phyloP scores from a whole-genome alignment of 2,113 vertebrate species.

The Alces alces region DNA sequence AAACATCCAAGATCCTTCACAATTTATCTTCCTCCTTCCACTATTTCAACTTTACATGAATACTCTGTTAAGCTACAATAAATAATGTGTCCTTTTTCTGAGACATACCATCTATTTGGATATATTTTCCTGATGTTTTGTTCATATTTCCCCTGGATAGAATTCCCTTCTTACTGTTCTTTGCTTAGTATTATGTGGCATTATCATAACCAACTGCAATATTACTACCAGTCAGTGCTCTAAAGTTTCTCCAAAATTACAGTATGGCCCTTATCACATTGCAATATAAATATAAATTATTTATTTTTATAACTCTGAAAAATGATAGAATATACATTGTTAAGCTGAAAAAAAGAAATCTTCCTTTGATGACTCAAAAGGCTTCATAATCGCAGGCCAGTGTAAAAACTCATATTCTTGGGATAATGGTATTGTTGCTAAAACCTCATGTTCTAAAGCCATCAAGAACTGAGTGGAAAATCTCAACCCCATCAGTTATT shows the following conservation, averaged over 20 bases:
- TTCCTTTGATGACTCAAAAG: constrained; percentile 11
- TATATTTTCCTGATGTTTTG: not conserved
- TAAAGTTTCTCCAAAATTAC: not conserved
- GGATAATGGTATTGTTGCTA: not conserved
- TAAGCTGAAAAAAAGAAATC: not conserved
- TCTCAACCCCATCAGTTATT: not conserved
- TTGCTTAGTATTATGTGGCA: not conserved
- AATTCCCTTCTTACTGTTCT: not conserved
- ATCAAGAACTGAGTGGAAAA: not conserved
- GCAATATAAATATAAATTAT: not conserved
- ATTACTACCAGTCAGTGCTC: not conserved
- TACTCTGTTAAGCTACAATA: not conserved
- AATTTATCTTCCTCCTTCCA: not conserved
- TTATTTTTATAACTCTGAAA: not conserved
- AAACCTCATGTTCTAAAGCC: not conserved
- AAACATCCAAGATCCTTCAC: not conserved
- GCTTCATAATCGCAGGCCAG: not conserved
- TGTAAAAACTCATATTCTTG: not conserved
- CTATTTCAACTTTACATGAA: not conserved
- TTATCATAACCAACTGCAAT: not conserved
- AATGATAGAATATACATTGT: not conserved
- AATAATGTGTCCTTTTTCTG: not conserved
- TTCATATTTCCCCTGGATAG: not conserved
- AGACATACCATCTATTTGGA: not conserved
- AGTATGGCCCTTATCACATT: not conserved